Percentiles rank a stretch among this genome's conserved stretches.
phyloP scores from a whole-genome alignment of 2,888 invertebrate species.

The Syrphus vitripennis region DNA sequence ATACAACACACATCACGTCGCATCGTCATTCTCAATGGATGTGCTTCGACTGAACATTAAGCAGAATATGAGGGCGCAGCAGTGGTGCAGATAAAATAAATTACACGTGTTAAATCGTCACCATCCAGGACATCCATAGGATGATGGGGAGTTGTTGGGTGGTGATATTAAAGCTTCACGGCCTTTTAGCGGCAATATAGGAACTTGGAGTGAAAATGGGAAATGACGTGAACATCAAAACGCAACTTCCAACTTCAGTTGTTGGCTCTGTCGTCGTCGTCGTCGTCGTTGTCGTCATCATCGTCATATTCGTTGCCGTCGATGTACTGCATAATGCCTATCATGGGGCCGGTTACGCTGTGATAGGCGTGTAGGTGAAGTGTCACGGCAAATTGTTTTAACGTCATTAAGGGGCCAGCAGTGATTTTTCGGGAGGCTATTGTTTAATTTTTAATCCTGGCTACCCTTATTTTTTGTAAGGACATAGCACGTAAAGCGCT shows the following conservation, averaged over 20 bases:
- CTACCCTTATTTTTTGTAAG: constrained; percentile 16
- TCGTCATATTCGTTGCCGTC: neutral
- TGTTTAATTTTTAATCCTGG: constrained; percentile 64
- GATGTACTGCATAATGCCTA: constrained; percentile 38
- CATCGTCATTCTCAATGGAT: constrained; percentile 46
- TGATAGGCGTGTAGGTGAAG: constrained; percentile 54
- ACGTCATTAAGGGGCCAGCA: constrained; percentile 61
- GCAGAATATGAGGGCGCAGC: constrained; percentile 56
- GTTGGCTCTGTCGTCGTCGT: neutral
- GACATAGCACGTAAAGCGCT: constrained; percentile 1
- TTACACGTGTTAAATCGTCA: constrained; percentile 70
- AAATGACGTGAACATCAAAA: constrained; percentile 56
- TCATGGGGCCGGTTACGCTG: constrained; percentile 55
- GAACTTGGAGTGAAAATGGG: neutral
- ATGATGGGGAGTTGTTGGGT: neutral
- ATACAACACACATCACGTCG: constrained; percentile 59
- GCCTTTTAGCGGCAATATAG: constrained; percentile 30
- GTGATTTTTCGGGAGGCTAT: constrained; percentile 61
- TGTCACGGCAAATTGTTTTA: constrained; percentile 70
- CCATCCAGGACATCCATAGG: constrained; percentile 27
- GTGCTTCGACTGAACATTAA: constrained; percentile 64
- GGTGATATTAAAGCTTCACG: constrained; percentile 14
- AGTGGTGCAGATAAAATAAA: constrained; percentile 68
- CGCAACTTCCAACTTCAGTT: constrained; percentile 25
- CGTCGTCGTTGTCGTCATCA: neutral